These are phyloP conservation scores for Brachionus paranguensis DNA, from an alignment of 1,140 invertebrate genomes.

Conservation along the genomic window DNA sequence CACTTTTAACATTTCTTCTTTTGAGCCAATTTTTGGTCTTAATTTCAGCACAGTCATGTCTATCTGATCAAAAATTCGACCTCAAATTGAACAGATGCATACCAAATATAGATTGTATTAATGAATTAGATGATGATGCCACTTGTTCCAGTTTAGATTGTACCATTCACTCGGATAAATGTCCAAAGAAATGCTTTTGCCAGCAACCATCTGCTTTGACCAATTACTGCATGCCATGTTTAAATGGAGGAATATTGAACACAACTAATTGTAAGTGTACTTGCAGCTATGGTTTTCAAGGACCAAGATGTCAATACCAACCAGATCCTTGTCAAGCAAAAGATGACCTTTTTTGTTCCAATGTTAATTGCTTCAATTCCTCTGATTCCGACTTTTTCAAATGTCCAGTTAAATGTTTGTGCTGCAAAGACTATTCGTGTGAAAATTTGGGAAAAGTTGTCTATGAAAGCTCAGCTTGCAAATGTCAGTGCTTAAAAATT, in stretches of 20 bases:
- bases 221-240: conserved; percentile 11
- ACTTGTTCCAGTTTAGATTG: neutral
- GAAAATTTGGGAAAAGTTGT: conserved; percentile 28
- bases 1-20: neutral
- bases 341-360: conserved; percentile 13
- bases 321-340: neutral
- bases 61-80: neutral
- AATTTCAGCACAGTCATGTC: neutral
- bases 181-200: conserved; percentile 30
- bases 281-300: neutral
- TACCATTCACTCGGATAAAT: neutral
- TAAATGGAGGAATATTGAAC: conserved; percentile 21
- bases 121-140: neutral
- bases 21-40: neutral
- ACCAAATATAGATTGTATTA: neutral
- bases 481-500: neutral
- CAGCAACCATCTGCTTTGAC: neutral
- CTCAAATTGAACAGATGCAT: neutral
- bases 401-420: conserved; percentile 37
- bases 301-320: conserved; percentile 23
- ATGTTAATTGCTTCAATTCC: conserved; percentile 9
- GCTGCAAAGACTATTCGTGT: neutral
- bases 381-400: neutral
- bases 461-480: neutral
- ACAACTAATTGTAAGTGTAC: neutral